Conservation (phyloP, 37 sponge, comb jelly and placozoan genomes). For the Beroe ovata region DNA sequence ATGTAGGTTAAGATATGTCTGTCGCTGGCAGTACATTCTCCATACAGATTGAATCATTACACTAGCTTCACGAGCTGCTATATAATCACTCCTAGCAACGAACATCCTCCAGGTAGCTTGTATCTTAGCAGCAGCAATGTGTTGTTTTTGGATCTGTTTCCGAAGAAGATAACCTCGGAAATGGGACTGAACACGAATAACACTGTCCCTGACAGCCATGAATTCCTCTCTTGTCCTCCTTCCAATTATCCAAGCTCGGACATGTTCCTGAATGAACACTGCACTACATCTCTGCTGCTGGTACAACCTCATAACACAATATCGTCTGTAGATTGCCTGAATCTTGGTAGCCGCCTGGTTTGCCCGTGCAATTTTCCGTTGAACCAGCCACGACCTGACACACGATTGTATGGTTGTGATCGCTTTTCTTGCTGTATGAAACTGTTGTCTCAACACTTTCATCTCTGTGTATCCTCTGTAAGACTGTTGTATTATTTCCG, state of each 20-base stretch:
- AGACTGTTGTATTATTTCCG: background rate
- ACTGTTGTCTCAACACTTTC: background rate
- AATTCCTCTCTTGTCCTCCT: background rate
- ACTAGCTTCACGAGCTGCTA: background rate
- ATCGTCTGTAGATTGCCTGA: slow-evolving; percentile 8
- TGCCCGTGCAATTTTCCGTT: background rate
- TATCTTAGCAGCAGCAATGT: background rate
- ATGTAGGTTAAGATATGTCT: background rate
- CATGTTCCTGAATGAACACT: background rate
- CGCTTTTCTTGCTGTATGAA: background rate
- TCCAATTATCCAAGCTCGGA: slow-evolving; percentile 11
- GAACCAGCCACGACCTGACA: slow-evolving; percentile 6
- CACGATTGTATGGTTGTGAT: background rate
- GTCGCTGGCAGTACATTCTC: slow-evolving; percentile 26
- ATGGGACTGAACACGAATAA: background rate
- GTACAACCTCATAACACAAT: background rate
- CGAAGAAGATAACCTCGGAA: background rate
- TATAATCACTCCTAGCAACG: background rate
- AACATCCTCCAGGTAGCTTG: slow-evolving; percentile 34
- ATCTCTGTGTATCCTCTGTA: background rate
- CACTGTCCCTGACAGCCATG: background rate
- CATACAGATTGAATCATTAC: background rate
- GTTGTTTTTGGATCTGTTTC: background rate
- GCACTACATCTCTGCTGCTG: background rate
- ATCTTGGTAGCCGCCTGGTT: background rate